These are phyloP conservation scores for Noturus placidus DNA, from an alignment of 2,113 vertebrate species.

Conservation along the genomic window DNA sequence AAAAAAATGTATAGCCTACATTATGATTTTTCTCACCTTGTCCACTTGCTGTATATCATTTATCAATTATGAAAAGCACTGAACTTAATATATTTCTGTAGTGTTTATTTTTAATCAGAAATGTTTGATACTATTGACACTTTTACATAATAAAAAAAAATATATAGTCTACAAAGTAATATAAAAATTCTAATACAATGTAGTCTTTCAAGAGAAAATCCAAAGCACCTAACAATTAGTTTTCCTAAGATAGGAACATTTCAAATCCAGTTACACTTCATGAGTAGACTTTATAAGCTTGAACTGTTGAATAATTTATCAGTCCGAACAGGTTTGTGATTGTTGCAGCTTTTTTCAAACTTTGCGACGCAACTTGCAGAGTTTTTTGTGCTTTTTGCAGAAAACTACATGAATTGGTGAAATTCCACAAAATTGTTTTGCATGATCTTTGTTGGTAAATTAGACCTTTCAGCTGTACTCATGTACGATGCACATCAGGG, in stretches of 20 bases:
- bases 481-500: too few relatives aligned
- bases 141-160: not conserved
- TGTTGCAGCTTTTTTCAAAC: too few relatives aligned
- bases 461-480: too few relatives aligned
- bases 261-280: not conserved
- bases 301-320: not conserved
- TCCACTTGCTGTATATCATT: not conserved
- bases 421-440: too few relatives aligned
- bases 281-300: not conserved
- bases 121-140: not conserved
- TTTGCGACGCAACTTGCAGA: too few relatives aligned
- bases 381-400: too few relatives aligned
- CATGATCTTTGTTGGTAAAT: too few relatives aligned
- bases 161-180: not conserved
- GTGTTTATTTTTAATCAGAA: not conserved
- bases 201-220: not conserved
- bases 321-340: too few relatives aligned
- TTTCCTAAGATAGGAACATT: not conserved
- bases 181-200: not conserved
- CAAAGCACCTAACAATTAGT: not conserved
- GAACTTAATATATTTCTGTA: not conserved
- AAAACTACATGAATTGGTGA: too few relatives aligned
- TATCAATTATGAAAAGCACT: not conserved
- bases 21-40: not conserved
- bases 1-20: not conserved